Evolutionary conservation across 2,113 vertebrate species (phyloP), one percentile per base, ranked within the genome.

Genomic region (Menura novaehollandiae): DNA sequence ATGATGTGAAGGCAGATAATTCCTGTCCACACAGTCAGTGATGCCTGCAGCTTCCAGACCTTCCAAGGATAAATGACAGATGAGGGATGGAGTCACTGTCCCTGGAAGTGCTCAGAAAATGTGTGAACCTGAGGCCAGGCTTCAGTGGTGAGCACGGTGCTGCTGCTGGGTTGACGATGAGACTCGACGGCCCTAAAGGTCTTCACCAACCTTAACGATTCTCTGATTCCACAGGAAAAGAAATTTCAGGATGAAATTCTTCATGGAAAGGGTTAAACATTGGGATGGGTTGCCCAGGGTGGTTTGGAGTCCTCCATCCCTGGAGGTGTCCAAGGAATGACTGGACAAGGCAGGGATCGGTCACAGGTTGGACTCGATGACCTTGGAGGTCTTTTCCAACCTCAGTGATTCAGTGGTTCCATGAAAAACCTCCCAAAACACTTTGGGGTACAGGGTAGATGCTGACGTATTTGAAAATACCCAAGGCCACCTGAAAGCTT

Each of bases 401-500:
- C 53, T 44, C 43, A 8, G 4, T 19, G 49, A 10, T 22, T 8
- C 55, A 3, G 33, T 3, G 69, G 16, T 39, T 41, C 78, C 55
- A 2, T 41, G 53, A 5, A 24, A 46, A 60, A 3, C n/a, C n/a
- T 37, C n/a, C 66, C 58, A 68, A 26, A n/a, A 3, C 58, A 7
- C 1, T 0, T 1, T 22, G 44, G 43, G 17, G 4, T n/a, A 2
- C 43, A 19, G 24, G 27, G 46, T 26, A 59, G 46, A 11, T 73
- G 51, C 52, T 44, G 89, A 14, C 3, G 1, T 9, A 2, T 39
- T 43, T 72, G 43, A 35, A 58, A 44, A 71, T 22, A 4, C 37
- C 30, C 32, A 17, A 23, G 9, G 14, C 52, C 55, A 9, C 15
- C 30, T 27, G 32, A 44, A 26, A n/a, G 16, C 47, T 75, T 68